phyloP scores from a whole-genome alignment of 2,113 vertebrate genomes.

The Pelecanus crispus region DNA sequence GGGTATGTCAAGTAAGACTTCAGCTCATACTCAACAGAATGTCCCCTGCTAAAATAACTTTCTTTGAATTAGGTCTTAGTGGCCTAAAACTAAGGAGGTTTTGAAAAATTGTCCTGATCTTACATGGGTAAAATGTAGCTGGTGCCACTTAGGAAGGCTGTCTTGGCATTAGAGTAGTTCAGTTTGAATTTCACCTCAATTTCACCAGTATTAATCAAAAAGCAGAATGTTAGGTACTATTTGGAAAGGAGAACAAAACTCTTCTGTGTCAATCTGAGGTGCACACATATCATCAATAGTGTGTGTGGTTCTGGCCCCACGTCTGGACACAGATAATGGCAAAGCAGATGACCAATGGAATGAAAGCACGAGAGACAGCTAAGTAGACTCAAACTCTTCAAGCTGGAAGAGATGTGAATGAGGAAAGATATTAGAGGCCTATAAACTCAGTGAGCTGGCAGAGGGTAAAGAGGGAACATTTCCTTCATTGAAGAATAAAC shows the following conservation, averaged over 20 bases:
- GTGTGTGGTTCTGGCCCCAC: neutral
- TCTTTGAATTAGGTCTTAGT: neutral
- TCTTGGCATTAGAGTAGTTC: neutral
- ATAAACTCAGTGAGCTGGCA: neutral
- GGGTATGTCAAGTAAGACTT: neutral
- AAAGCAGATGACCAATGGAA: neutral
- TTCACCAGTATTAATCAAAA: neutral
- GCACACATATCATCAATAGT: neutral
- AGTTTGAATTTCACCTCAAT: neutral
- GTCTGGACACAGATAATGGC: neutral
- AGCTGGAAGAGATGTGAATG: neutral
- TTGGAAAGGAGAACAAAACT: neutral
- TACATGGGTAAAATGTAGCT: neutral
- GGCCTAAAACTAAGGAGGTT: neutral
- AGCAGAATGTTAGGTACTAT: neutral
- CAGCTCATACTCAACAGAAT: neutral
- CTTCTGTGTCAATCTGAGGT: neutral
- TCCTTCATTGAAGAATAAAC: neutral
- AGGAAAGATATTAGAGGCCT: neutral
- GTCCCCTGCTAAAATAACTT: neutral
- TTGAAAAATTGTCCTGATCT: neutral
- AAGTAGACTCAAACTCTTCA: neutral
- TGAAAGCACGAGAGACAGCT: fast-evolving
- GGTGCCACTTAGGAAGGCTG: neutral
- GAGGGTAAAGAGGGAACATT: neutral